phyloP scores from a whole-genome alignment of 2,797 vertebrate genomes.

The Anisognathus igniventris region DNA sequence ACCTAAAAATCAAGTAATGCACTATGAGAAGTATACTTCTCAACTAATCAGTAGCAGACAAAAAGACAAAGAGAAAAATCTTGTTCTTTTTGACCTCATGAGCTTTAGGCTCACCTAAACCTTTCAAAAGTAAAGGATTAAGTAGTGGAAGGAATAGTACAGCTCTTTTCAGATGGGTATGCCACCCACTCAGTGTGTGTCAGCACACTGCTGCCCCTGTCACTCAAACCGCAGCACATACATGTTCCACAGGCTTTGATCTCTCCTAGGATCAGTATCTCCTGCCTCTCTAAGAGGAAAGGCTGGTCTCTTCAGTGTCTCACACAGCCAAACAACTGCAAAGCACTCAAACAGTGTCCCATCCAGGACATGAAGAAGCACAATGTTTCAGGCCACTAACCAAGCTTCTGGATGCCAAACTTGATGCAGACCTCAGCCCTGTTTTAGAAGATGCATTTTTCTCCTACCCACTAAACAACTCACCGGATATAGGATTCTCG shows the following conservation, averaged over 20 bases:
- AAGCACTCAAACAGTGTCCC: neutral
- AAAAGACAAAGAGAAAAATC: neutral
- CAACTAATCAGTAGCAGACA: neutral
- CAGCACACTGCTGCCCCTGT: neutral
- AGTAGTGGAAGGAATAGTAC: neutral
- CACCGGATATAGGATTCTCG: conserved; percentile 94
- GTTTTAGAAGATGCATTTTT: neutral
- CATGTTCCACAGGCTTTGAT: neutral
- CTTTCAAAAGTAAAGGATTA: neutral
- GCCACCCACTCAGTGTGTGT: neutral
- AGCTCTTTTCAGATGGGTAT: neutral
- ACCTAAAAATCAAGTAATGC: neutral
- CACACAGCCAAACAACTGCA: neutral
- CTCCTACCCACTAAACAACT: conserved; percentile 1
- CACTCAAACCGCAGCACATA: neutral
- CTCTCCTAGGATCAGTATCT: neutral
- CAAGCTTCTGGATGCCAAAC: neutral
- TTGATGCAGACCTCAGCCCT: neutral
- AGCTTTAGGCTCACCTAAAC: neutral
- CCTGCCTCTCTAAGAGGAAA: neutral
- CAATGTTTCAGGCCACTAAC: neutral
- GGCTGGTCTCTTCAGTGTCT: neutral
- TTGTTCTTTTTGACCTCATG: neutral
- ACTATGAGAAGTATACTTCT: neutral
- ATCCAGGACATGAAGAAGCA: neutral